Percentiles rank a stretch among this genome's conserved stretches.
Evolutionary conservation across 1,140 invertebrate species (phyloP).

Genomic region (Cydia amplana): DNA sequence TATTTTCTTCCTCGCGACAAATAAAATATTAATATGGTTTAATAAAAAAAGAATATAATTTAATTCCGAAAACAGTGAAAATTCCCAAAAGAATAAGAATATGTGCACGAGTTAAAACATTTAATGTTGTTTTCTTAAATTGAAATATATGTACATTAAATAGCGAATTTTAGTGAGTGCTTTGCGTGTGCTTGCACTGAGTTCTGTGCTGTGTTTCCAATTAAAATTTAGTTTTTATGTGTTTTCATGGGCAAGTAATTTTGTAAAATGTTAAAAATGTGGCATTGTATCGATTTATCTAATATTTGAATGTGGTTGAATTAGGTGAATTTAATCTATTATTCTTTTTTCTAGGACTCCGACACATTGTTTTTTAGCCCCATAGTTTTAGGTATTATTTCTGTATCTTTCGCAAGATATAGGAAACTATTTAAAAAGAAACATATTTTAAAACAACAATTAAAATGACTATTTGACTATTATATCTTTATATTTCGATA

Average conservation of each 20-base stretch:
- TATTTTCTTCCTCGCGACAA: too few relatives aligned
- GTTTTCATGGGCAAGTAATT: neutral
- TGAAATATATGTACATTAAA: conserved; percentile 45
- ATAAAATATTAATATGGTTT: too few relatives aligned
- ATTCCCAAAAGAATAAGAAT: conserved; percentile 18
- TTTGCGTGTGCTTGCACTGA: conserved; percentile 18
- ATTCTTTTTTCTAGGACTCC: too few relatives aligned
- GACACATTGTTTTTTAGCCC: too few relatives aligned
- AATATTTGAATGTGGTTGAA: too few relatives aligned
- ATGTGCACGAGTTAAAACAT: conserved; percentile 31
- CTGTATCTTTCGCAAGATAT: too few relatives aligned
- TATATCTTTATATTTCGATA: neutral
- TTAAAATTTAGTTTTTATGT: conserved; percentile 44
- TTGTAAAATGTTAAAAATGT: conserved; percentile 2
- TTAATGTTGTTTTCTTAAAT: neutral
- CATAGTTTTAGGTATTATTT: too few relatives aligned
- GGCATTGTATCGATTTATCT: neutral
- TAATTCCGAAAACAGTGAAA: neutral
- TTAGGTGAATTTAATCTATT: too few relatives aligned
- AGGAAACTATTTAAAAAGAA: neutral
- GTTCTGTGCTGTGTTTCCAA: conserved; percentile 3
- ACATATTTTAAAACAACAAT: neutral
- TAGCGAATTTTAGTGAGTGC: conserved; percentile 23
- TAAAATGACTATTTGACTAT: neutral
- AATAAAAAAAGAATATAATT: too few relatives aligned